Conservation (phyloP, 30 jellyfish, hydroid and myxozoan genomes). For the Kudoa iwatai region DNA sequence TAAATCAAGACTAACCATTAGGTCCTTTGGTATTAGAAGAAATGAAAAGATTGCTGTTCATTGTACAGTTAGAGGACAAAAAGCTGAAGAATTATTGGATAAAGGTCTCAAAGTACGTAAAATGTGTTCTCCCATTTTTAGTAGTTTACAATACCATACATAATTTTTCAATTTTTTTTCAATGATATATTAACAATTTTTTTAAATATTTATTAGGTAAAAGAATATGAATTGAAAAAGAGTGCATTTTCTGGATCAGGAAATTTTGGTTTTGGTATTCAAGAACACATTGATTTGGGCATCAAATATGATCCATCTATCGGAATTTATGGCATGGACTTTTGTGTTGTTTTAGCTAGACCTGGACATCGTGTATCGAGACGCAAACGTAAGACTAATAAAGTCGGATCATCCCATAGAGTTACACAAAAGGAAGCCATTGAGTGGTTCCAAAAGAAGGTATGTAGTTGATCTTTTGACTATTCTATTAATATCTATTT, state of each 20-base stretch:
- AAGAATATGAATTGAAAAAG: conserved; percentile 42
- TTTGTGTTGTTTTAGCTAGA: conserved; percentile 36
- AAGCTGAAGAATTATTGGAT: conserved; percentile 66
- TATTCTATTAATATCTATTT: too few species aligned
- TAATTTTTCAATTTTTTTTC: too few species aligned
- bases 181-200: too few species aligned
- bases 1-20: conserved; percentile 57
- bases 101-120: conserved; percentile 28
- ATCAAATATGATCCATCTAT: conserved; percentile 58
- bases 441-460: conserved; percentile 89
- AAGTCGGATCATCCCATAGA: conserved; percentile 24
- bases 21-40: conserved; percentile 70
- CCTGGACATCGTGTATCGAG: conserved; percentile 36
- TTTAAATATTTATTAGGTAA: conserved; percentile 5
- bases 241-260: conserved; percentile 63
- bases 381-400: conserved; percentile 16
- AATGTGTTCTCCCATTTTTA: background rate
- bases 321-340: conserved; percentile 92
- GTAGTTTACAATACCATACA: background rate
- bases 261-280: conserved; percentile 67
- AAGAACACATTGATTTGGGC: conserved; percentile 76
- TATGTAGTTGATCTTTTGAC: too few species aligned
- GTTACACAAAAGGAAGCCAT: conserved; percentile 31
- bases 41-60: conserved; percentile 86
- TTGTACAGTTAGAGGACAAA: conserved; percentile 77